phyloP scores from a whole-genome alignment of 2,113 vertebrate species.

The Xiphophorus couchianus region DNA sequence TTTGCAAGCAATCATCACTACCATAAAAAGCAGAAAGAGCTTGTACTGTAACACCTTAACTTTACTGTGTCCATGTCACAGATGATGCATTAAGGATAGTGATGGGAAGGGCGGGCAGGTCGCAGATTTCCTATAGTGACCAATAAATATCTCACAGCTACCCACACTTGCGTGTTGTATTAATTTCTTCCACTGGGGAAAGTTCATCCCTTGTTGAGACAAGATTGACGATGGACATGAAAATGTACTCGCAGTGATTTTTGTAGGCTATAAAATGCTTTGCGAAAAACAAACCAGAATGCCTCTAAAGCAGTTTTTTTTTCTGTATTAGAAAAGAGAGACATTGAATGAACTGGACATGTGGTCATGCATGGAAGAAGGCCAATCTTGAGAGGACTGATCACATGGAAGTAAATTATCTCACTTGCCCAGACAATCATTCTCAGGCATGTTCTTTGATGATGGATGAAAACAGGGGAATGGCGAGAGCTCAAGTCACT shows the following conservation, averaged over 20 bases:
- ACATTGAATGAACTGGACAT: conserved; percentile 54
- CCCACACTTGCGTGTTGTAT: conserved; percentile 1
- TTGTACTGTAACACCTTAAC: conserved; percentile 28
- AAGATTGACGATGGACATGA: conserved; percentile 64
- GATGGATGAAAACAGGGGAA: neutral
- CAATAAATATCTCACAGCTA: conserved; percentile 41
- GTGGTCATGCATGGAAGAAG: conserved; percentile 70
- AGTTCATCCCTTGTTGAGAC: conserved; percentile 22
- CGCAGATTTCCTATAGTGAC: conserved; percentile 44
- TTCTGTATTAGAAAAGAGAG: conserved; percentile 22
- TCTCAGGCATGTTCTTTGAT: conserved; percentile 19
- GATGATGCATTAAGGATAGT: conserved; percentile 25
- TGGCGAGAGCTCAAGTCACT: neutral
- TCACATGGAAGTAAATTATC: conserved; percentile 59
- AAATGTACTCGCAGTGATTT: conserved; percentile 61
- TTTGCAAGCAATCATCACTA: conserved; percentile 43
- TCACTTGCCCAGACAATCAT: conserved; percentile 32
- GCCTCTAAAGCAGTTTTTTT: conserved; percentile 60
- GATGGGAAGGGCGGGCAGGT: conserved; percentile 53
- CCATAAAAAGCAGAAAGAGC: conserved; percentile 49
- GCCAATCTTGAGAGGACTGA: conserved; percentile 52
- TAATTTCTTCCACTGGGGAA: conserved; percentile 1
- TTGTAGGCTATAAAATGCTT: conserved; percentile 61
- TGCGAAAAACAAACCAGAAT: conserved; percentile 58
- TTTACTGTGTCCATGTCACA: conserved; percentile 41